These are phyloP conservation scores for Corythaeola cristata DNA, from an alignment of 2,113 vertebrate species.

Conservation along the genomic window DNA sequence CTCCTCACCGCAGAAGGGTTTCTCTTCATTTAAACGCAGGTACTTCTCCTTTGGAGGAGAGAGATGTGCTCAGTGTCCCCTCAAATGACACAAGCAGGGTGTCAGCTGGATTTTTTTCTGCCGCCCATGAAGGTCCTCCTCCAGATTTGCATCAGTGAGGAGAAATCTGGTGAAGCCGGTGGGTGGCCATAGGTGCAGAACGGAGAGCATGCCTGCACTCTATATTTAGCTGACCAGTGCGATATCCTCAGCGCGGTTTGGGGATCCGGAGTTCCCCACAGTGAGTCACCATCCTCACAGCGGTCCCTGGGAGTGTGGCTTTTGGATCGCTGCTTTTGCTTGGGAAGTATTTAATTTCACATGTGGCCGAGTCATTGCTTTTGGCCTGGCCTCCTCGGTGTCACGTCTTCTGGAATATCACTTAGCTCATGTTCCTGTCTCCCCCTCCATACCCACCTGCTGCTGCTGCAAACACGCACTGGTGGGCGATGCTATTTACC, in stretches of 20 bases:
- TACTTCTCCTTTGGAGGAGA: background rate
- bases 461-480: rapidly evolving
- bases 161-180: background rate
- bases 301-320: background rate
- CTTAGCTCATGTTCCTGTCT: background rate
- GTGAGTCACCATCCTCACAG: background rate
- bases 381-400: background rate
- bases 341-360: background rate
- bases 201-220: background rate
- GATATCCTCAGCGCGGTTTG: background rate
- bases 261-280: background rate
- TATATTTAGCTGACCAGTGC: background rate
- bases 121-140: background rate
- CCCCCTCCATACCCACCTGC: background rate
- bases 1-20: background rate
- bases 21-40: background rate
- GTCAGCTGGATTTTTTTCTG: background rate
- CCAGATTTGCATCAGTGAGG: background rate
- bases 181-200: background rate
- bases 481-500: background rate
- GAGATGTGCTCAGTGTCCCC: background rate
- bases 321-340: background rate
- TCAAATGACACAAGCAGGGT: background rate
- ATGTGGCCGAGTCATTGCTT: background rate
- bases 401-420: background rate